Percentiles rank a stretch among this genome's conserved stretches.
Evolutionary conservation across 1,140 invertebrate species (phyloP).

Genomic region (Subanguina moxae): DNA sequence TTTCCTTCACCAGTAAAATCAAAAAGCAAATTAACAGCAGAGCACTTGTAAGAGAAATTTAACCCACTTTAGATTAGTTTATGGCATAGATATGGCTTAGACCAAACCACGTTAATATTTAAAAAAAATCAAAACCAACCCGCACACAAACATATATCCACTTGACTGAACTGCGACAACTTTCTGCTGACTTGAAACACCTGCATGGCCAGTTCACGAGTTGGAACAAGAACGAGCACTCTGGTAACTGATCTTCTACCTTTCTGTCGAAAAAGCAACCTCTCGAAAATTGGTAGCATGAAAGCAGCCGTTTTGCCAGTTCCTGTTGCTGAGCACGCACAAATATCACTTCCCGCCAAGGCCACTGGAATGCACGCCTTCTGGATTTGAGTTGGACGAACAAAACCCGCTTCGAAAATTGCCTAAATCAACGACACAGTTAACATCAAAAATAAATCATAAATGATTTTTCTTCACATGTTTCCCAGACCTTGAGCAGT

Average conservation of each 20-base stretch:
- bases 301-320: constrained; percentile 96
- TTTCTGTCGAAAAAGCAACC: constrained; percentile 73
- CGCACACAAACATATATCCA: constrained; percentile 62
- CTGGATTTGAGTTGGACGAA: constrained; percentile 93
- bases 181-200: constrained; percentile 71
- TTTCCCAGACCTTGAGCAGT: constrained; percentile 58
- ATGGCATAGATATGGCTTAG: no score
- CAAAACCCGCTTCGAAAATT: constrained; percentile 77
- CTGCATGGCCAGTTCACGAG: constrained; percentile 79
- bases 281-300: constrained; percentile 91
- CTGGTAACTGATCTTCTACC: constrained; percentile 69
- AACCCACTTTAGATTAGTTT: constrained; percentile 1
- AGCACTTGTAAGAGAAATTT: neutral
- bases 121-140: constrained; percentile 57
- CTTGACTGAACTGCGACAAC: constrained; percentile 77
- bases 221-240: constrained; percentile 89
- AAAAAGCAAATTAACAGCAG: neutral
- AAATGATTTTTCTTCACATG: no score
- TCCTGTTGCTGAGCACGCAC: constrained; percentile 92
- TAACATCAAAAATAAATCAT: no score
- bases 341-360: constrained; percentile 80
- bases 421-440: constrained; percentile 66
- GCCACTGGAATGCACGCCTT: constrained; percentile 87
- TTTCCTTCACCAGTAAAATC: neutral
- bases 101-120: neutral